Base-by-base conservation (phyloP, 2,888 invertebrate species). In the Leptinotarsa juncta region DNA sequence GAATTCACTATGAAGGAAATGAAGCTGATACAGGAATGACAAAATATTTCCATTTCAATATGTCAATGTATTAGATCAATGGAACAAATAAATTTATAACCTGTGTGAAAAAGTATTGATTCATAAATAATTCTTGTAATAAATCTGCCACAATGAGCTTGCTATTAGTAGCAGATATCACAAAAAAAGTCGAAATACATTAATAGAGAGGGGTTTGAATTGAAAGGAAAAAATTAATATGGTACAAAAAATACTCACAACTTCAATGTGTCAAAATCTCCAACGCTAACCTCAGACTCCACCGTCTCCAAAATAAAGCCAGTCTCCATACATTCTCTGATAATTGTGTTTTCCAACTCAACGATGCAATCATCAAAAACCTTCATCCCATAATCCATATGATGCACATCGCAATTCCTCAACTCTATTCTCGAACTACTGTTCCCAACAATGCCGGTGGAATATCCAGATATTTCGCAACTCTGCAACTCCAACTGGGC, bases 261-360 rank as follows among this genome's bases (percentile, higher is more conserved):
- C 74, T 86, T 81, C 51, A 88, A 75, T 23, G 82, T 76, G 49
- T 84, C 83, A 80, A 87, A 86, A 71, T 81, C 80, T 50, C 86
- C 87, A 74, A 81, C 62, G 76, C 77, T 78, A 49, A 75, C 77
- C 26, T 75, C 77, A 49, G 85, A 83, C 77, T 86, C 85, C 65
- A 88, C 85, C 7, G 89, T 89, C 81, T 90, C 90, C 20, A 90
- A 85, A 67, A 89, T 87, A 70, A 92, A 87, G 2, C 89, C 91
- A 81, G 87, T 90, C 76, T 88, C 89, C 80, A 84, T 88, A 79
- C 88, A 90, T 75, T 89, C 84, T 10, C 84, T 84, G 70, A 91
- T 87, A 26, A 75, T 81, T 62, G 88, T 88, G 51, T 86, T 83
- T 7, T 83, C 83, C 20, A 87, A 84, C 42, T 77, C 83, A 20